Conservation (phyloP, 2,797 vertebrate genomes). For the Artibeus jamaicensis region DNA sequence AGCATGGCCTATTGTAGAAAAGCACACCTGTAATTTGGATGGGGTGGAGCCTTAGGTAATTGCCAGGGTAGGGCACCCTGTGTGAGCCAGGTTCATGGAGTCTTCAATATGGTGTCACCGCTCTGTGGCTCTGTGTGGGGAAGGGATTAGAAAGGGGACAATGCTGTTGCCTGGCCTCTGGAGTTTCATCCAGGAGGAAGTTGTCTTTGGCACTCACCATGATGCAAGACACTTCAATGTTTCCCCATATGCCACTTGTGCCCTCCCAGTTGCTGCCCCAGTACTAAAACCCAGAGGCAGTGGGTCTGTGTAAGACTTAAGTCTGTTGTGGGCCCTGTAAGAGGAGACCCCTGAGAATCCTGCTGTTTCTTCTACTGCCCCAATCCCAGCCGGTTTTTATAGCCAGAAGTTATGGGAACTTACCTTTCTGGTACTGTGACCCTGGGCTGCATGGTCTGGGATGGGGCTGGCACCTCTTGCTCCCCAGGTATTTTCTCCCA, state of each 20-base stretch:
- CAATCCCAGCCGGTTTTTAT: not conserved
- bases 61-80: not conserved
- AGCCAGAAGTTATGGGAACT: not conserved
- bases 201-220: not conserved
- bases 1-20: not conserved
- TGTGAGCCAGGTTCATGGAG: not conserved
- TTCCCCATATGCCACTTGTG: not conserved
- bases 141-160: not conserved
- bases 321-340: not conserved
- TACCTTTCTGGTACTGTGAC: not conserved
- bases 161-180: not conserved
- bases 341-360: not conserved
- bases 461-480: not conserved
- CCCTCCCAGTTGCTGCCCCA: not conserved
- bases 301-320: not conserved
- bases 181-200: not conserved
- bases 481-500: not conserved
- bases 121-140: not conserved
- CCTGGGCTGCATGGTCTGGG: not conserved
- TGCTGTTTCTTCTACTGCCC: not conserved
- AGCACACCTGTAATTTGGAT: not conserved
- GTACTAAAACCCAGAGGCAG: not conserved
- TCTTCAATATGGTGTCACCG: not conserved
- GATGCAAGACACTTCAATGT: not conserved
- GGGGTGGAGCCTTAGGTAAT: not conserved